Evolutionary conservation across 2,113 vertebrate genomes (phyloP).

Genomic region (Nansenia antarctica): DNA sequence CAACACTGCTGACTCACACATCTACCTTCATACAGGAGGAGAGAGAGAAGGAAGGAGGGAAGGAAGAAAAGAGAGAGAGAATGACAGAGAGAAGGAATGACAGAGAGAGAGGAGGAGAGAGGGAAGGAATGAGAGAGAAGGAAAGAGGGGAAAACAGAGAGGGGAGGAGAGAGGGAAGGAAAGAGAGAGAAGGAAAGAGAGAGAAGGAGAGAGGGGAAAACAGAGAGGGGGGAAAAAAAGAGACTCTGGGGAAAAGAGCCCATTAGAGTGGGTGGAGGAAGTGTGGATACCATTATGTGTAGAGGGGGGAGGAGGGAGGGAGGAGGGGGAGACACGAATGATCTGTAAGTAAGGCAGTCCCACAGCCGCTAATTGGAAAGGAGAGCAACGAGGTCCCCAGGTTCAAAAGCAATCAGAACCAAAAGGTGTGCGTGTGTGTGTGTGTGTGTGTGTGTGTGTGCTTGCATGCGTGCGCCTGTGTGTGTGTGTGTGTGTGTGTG

Average conservation of each 20-base stretch:
- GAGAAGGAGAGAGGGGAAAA: constrained; percentile 11
- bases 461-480: not conserved
- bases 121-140: not conserved
- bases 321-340: constrained; percentile 24
- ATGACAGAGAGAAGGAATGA: not conserved
- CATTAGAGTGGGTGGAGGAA: constrained; percentile 2
- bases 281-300: too few species aligned
- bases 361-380: constrained; percentile 39
- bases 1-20: too few species aligned
- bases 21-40: too few species aligned
- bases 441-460: not conserved
- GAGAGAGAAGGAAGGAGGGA: too few species aligned
- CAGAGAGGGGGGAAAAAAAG: constrained; percentile 17
- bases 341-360: constrained; percentile 39
- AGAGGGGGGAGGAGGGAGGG: not conserved
- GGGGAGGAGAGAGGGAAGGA: not conserved
- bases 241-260: constrained; percentile 29
- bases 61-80: not conserved
- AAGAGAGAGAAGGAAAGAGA: not conserved
- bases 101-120: too few species aligned
- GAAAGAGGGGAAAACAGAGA: not conserved
- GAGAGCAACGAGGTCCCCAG: constrained; percentile 15
- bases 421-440: not conserved
- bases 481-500: not conserved
- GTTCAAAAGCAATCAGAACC: constrained; percentile 32